A percentile compares a stretch with the other conserved stretches of the same genome.
phyloP scores from a whole-genome alignment of 2,888 invertebrate genomes.

The Branchellion lobata region DNA sequence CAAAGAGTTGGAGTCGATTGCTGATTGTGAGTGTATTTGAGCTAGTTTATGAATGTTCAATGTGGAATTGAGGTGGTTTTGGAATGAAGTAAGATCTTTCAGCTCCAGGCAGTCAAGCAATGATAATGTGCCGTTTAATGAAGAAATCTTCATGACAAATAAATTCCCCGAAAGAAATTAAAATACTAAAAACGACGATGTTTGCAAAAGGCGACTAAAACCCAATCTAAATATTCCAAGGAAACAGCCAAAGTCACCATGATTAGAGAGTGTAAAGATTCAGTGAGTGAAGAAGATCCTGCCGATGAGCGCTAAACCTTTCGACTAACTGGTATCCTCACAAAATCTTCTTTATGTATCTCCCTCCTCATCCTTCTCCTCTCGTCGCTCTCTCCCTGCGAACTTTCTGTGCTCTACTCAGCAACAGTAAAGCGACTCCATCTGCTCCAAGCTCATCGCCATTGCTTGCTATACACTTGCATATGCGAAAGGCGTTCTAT shows the following conservation, averaged over 20 bases:
- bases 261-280: background rate
- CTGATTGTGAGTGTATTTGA: too few species aligned
- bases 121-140: too few species aligned
- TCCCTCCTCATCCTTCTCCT: background rate
- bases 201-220: too few species aligned
- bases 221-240: too few species aligned
- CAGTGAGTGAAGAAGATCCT: background rate
- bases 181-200: too few species aligned
- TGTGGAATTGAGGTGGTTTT: too few species aligned
- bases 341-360: constrained; percentile 6
- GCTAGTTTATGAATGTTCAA: too few species aligned
- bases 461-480: background rate
- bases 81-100: too few species aligned
- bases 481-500: background rate
- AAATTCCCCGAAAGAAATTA: too few species aligned
- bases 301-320: background rate
- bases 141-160: too few species aligned
- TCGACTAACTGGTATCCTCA: background rate
- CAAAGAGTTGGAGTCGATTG: too few species aligned
- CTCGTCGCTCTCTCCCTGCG: background rate
- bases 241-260: background rate
- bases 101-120: too few species aligned
- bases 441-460: background rate
- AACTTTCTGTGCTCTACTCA: background rate
- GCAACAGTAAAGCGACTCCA: constrained; percentile 1